These are phyloP conservation scores for Halyomorpha halys DNA, from an alignment of 1,140 invertebrate genomes.

Conservation along the genomic window DNA sequence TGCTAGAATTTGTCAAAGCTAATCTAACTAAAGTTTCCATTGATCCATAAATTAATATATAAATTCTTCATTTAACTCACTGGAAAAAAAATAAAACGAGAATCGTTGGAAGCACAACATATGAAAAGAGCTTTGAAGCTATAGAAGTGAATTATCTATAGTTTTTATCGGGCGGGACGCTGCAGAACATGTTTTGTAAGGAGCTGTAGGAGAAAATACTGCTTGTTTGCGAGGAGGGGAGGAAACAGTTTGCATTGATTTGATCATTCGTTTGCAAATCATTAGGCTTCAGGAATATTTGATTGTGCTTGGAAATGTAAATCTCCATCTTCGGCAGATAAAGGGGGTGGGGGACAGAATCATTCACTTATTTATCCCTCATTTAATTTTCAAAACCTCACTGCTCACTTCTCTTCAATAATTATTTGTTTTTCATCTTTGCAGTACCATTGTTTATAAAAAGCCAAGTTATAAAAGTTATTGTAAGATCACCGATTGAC, in stretches of 20 bases:
- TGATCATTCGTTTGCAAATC: constrained; percentile 14
- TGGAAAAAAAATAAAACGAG: too few species aligned
- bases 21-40: too few species aligned
- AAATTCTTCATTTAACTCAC: too few species aligned
- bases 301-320: constrained; percentile 14
- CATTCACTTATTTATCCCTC: not conserved
- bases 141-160: too few species aligned
- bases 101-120: too few species aligned
- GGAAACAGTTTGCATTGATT: constrained; percentile 7
- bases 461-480: too few species aligned
- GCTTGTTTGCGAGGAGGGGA: not conserved
- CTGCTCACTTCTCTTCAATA: not conserved
- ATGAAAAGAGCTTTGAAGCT: too few species aligned
- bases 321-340: not conserved
- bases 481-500: too few species aligned
- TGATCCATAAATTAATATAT: too few species aligned
- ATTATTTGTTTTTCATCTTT: not conserved
- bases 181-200: too few species aligned
- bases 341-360: not conserved
- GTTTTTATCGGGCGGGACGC: too few species aligned
- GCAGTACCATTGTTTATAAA: not conserved
- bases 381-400: not conserved
- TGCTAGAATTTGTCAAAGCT: too few species aligned
- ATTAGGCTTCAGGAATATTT: constrained; percentile 12
- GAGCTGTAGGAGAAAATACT: not conserved